Percentiles rank a stretch among this genome's conserved stretches.
phyloP scores from a whole-genome alignment of 2,113 vertebrate species.

The Montifringilla adamsi region DNA sequence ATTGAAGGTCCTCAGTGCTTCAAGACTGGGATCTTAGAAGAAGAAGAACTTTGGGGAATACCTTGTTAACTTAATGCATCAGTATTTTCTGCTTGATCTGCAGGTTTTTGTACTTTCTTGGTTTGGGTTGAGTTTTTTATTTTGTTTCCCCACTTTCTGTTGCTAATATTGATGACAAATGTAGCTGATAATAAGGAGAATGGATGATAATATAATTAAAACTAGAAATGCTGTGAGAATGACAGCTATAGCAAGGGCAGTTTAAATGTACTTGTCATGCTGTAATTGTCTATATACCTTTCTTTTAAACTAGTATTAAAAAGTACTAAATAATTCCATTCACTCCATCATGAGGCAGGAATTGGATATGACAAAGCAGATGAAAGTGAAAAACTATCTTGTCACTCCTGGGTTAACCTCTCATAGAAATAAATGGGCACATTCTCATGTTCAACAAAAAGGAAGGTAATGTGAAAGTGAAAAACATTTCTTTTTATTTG shows the following conservation, averaged over 20 bases:
- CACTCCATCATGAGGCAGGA: constrained; percentile 25
- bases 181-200: not conserved
- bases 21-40: not conserved
- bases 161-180: constrained; percentile 21
- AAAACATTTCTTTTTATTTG: constrained; percentile 17
- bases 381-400: constrained; percentile 22
- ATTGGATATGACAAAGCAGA: constrained; percentile 14
- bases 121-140: not conserved
- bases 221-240: not conserved
- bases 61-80: not conserved
- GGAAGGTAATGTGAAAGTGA: not conserved
- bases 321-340: constrained; percentile 16
- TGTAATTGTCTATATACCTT: constrained; percentile 9
- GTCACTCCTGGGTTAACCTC: not conserved
- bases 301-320: not conserved
- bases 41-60: not conserved
- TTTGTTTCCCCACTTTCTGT: not conserved
- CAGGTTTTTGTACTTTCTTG: not conserved
- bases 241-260: not conserved
- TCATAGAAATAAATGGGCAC: constrained; percentile 10
- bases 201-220: constrained; percentile 9
- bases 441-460: constrained; percentile 15
- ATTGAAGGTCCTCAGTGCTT: not conserved
- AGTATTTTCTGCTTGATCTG: not conserved
- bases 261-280: not conserved